A percentile compares a stretch with the other conserved stretches of the same genome.
phyloP scores from a whole-genome alignment of 1,140 invertebrate species.

The Drosophila serrata region DNA sequence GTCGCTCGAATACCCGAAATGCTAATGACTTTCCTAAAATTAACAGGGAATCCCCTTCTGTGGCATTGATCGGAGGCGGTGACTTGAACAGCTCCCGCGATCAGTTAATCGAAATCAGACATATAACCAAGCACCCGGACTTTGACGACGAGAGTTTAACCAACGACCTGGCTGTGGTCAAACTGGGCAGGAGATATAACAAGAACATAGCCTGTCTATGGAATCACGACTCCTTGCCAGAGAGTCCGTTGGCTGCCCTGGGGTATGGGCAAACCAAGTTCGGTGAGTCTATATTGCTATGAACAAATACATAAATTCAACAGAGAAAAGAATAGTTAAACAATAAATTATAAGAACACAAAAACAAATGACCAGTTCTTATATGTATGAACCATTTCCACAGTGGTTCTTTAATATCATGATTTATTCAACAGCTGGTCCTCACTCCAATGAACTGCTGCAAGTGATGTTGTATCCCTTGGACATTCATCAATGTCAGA shows the following conservation, averaged over 20 bases:
- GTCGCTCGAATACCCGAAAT: constrained; percentile 20
- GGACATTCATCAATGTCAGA: constrained; percentile 40
- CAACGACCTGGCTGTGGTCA: constrained; percentile 56
- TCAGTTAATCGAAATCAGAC: constrained; percentile 39
- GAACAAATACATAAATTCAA: background rate
- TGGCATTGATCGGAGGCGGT: constrained; percentile 55
- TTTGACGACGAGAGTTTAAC: constrained; percentile 32
- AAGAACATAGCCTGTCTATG: constrained; percentile 48
- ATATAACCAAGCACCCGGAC: constrained; percentile 49
- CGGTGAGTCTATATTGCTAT: constrained; percentile 11
- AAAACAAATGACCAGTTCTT: too few relatives aligned
- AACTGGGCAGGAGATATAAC: constrained; percentile 25
- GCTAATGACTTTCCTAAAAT: constrained; percentile 31
- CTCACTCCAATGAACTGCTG: constrained; percentile 46
- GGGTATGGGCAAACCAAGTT: constrained; percentile 65
- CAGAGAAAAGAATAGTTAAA: background rate
- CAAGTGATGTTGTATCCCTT: constrained; percentile 44
- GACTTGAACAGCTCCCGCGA: constrained; percentile 39
- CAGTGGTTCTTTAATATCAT: background rate
- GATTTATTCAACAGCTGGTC: constrained; percentile 34
- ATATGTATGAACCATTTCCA: background rate
- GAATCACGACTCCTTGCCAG: constrained; percentile 32
- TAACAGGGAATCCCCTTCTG: constrained; percentile 54
- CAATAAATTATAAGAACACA: background rate
- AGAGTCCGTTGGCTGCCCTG: constrained; percentile 46